Percentiles rank a stretch among this genome's conserved stretches.
Conservation (phyloP, 1,140 invertebrate species). For the Drosophila tsacasi region DNA sequence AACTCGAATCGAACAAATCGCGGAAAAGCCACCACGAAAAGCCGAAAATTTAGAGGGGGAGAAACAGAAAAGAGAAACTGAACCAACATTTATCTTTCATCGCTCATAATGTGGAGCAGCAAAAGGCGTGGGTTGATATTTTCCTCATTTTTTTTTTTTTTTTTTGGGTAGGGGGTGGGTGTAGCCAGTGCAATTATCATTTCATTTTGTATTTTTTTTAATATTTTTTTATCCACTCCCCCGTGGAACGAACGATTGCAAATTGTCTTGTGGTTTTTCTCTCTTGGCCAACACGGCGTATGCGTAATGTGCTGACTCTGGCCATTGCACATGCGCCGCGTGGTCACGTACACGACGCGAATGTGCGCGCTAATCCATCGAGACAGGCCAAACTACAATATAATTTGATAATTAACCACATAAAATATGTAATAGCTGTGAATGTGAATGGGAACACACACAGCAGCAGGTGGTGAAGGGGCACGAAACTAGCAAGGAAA, state of each 20-base stretch:
- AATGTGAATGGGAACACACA: constrained; percentile 35
- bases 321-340: constrained; percentile 66
- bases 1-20: constrained; percentile 68
- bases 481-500: neutral
- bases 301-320: constrained; percentile 59
- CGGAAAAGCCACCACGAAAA: constrained; percentile 30
- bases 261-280: constrained; percentile 33
- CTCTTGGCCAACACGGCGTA: constrained; percentile 56
- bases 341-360: constrained; percentile 42
- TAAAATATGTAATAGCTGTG: constrained; percentile 54
- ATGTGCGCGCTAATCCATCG: constrained; percentile 55
- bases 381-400: constrained; percentile 61
- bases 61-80: constrained; percentile 15
- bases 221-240: neutral
- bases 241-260: constrained; percentile 6
- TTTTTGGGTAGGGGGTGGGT: constrained; percentile 13
- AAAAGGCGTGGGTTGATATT: constrained; percentile 28
- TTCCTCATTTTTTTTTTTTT: neutral
- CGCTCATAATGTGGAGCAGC: constrained; percentile 60
- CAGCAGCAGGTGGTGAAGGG: constrained; percentile 25
- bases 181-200: constrained; percentile 57
- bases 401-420: constrained; percentile 75
- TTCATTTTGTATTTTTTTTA: constrained; percentile 17
- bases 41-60: constrained; percentile 20
- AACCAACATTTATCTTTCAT: constrained; percentile 65